phyloP scores from a whole-genome alignment of 2,797 vertebrate genomes.

The Melopsittacus undulatus region DNA sequence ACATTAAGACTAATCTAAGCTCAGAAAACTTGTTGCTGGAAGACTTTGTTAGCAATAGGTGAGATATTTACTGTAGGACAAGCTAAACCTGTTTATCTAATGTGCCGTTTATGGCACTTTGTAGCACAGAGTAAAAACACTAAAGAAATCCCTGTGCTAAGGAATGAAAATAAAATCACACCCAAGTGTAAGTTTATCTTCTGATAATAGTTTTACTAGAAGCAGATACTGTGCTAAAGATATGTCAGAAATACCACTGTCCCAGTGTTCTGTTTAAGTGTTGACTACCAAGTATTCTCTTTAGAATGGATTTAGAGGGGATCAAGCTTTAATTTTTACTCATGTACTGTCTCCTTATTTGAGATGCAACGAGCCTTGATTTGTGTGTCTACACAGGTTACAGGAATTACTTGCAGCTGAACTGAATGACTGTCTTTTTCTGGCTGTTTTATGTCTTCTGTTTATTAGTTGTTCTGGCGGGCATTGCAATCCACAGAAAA shows the following conservation, averaged over 20 bases:
- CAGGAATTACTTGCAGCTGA: background rate
- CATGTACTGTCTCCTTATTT: accelerated
- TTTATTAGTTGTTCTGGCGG: background rate
- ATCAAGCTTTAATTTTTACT: background rate
- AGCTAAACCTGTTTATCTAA: background rate
- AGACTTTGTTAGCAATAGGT: background rate
- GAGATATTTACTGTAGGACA: background rate
- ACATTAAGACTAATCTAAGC: background rate
- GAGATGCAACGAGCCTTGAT: background rate
- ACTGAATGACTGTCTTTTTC: background rate
- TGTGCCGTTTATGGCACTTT: background rate
- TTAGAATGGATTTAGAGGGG: background rate
- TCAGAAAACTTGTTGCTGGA: background rate
- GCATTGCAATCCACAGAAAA: background rate
- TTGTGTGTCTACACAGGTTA: background rate
- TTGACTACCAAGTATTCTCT: background rate
- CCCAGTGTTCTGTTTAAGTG: background rate
- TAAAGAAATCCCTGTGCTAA: background rate
- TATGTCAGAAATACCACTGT: background rate
- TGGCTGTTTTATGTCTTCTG: background rate
- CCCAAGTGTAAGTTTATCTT: background rate
- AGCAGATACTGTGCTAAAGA: background rate
- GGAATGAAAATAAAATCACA: background rate
- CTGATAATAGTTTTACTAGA: background rate
- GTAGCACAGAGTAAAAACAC: background rate